A percentile compares a stretch with the other conserved stretches of the same genome.
These are phyloP conservation scores for Poicephalus meyeri DNA, from an alignment of 2,113 vertebrate genomes.

Conservation along the genomic window DNA sequence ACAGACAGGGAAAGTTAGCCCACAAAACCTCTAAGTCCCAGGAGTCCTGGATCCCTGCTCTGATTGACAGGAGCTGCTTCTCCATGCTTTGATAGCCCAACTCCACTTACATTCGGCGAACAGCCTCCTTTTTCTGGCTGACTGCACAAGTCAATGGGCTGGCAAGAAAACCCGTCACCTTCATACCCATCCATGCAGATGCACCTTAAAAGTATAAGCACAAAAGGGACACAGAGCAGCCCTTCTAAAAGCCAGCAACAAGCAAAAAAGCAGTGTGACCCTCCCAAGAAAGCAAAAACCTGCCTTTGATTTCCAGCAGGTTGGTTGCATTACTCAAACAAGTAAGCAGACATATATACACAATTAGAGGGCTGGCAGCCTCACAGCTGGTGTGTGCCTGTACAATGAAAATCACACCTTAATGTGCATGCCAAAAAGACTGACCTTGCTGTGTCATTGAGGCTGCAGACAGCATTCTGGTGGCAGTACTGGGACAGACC, in stretches of 20 bases:
- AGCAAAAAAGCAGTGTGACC: background rate
- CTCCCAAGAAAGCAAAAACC: background rate
- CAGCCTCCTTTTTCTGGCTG: conserved; percentile 82
- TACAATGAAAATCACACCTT: background rate
- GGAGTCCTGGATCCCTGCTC: background rate
- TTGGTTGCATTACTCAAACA: background rate
- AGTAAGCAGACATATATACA: background rate
- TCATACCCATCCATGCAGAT: conserved; percentile 79
- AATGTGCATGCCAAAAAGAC: background rate
- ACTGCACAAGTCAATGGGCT: conserved; percentile 81
- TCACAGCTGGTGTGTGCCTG: background rate
- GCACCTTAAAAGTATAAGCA: conserved; percentile 64
- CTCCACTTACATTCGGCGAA: conserved; percentile 83
- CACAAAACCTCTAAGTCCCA: background rate
- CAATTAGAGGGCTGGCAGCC: background rate
- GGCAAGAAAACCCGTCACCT: conserved; percentile 89
- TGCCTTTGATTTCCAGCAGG: background rate
- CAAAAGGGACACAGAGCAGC: background rate
- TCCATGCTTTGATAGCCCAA: accelerated
- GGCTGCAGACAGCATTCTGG: conserved; percentile 79
- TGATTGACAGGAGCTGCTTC: background rate
- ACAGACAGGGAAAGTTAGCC: background rate
- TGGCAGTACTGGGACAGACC: conserved; percentile 83
- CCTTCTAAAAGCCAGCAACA: background rate
- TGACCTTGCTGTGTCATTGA: conserved; percentile 67